Conservation (phyloP, 2,797 vertebrate species). For the Gephyroberyx darwinii region DNA sequence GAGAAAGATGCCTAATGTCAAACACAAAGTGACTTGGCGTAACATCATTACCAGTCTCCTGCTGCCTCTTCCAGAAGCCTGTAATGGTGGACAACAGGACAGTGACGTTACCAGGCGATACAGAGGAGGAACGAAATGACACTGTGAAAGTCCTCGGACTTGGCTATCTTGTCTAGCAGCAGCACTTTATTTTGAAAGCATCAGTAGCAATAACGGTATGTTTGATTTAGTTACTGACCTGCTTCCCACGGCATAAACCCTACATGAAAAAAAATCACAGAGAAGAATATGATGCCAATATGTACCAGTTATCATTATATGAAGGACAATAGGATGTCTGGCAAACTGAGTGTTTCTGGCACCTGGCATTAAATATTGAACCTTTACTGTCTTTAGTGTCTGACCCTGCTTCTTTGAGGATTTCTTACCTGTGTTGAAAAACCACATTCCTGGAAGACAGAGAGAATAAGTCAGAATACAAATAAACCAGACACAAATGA, state of each 20-base stretch:
- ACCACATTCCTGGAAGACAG: background rate
- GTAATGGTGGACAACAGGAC: background rate
- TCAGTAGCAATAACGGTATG: background rate
- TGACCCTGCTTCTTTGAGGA: too few species aligned
- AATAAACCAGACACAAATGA: background rate
- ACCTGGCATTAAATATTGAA: too few species aligned
- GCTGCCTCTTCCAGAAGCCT: constrained; percentile 67
- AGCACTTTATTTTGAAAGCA: background rate
- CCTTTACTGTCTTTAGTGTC: too few species aligned
- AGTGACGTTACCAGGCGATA: background rate
- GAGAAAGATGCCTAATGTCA: too few species aligned
- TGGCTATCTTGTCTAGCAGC: background rate
- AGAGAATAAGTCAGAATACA: background rate
- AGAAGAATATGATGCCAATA: background rate
- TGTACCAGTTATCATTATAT: background rate
- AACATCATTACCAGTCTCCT: constrained; percentile 4
- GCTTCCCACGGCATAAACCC: constrained; percentile 62
- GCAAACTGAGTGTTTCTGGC: too few species aligned
- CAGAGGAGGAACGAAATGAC: background rate
- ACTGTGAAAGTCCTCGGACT: background rate
- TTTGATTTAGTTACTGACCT: constrained; percentile 43
- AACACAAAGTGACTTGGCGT: background rate
- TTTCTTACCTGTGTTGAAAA: background rate
- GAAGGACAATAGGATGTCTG: background rate
- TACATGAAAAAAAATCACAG: constrained; percentile 36